Evolutionary conservation across 2,797 vertebrate genomes (phyloP).

Genomic region (Sylvilagus floridanus): DNA sequence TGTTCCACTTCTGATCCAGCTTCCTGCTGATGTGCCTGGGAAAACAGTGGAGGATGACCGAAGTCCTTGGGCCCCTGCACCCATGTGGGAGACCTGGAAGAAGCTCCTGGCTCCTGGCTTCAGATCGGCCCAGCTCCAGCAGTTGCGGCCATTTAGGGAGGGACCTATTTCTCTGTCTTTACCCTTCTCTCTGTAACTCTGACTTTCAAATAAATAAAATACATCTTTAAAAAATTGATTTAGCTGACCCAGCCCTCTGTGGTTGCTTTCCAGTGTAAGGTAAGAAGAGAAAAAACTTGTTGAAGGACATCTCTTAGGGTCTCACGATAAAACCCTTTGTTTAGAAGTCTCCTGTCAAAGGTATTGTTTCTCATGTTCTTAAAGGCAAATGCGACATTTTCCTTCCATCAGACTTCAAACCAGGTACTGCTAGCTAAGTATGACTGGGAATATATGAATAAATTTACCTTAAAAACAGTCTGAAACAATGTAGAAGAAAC

Average conservation of each 20-base stretch:
- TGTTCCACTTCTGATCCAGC: too few relatives aligned
- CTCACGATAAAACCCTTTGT: background rate
- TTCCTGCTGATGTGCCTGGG: too few relatives aligned
- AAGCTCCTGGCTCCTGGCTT: too few relatives aligned
- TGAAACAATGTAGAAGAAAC: background rate
- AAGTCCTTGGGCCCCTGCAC: too few relatives aligned
- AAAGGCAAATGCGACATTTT: constrained; percentile 17
- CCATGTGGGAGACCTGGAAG: too few relatives aligned
- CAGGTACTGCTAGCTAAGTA: background rate
- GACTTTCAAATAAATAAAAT: too few relatives aligned
- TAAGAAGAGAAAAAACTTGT: background rate
- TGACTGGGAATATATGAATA: background rate
- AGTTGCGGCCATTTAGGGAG: too few relatives aligned
- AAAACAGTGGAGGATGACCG: too few relatives aligned
- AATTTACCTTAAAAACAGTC: constrained; percentile 23
- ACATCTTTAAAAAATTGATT: background rate
- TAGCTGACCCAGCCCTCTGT: background rate
- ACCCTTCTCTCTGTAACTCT: too few relatives aligned
- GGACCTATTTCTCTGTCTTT: too few relatives aligned
- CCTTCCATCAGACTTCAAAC: constrained; percentile 21
- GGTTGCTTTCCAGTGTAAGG: constrained; percentile 19
- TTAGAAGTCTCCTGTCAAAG: constrained; percentile 20
- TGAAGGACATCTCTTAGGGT: background rate
- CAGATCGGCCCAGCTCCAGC: too few relatives aligned
- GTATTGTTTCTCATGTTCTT: background rate